Evolutionary conservation across 2,888 invertebrate genomes (phyloP), one percentile per base, ranked within the genome.

Genomic region (Eristalinus aeneus): DNA sequence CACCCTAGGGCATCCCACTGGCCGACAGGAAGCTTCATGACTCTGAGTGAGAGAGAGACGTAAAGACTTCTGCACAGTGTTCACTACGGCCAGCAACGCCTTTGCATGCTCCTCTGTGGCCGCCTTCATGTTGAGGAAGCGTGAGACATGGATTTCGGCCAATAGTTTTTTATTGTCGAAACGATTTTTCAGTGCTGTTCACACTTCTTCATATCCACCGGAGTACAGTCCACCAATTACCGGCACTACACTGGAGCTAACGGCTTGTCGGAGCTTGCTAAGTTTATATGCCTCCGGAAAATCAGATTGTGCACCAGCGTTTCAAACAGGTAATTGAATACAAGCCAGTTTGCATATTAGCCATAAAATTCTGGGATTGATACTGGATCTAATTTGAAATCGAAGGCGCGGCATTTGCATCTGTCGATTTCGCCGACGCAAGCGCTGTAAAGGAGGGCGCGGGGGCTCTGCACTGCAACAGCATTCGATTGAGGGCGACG

Each of bases 121-220:
- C 2, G 69, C 8, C 36, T 53, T 63, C 2, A 87, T 53, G 53
- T 80, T 80, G 36, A 87, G 53, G 31, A 87, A 87, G 3, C 77
- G 65, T 1, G 76, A 64, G 9, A 82, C 76, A n/a, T 83, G 87
- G 10, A 81, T 78, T 54, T 87, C 77, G n/a, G 80, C 69, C 53
- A 86, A 58, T 20, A 69, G 73, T 53, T 56, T 73, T 11, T 2
- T 23, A 56, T 75, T 86, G 46, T 78, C 78, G n/a, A 74, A 81
- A 0, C 86, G 65, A 12, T 69, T 63, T 39, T 71, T 81, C n/a
- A 77, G 34, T 9, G 77, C 77, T 16, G 71, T 34, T 74, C 81
- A 81, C 6, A 87, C 81, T 23, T 81, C 78, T 5, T 74, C 23
- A 56, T 78, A 82, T 1, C 77, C 77, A 6, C 86, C 73, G 2